Base-by-base conservation (phyloP, 37 sponge, comb jelly and placozoan genomes). In the Agelas oroides region DNA sequence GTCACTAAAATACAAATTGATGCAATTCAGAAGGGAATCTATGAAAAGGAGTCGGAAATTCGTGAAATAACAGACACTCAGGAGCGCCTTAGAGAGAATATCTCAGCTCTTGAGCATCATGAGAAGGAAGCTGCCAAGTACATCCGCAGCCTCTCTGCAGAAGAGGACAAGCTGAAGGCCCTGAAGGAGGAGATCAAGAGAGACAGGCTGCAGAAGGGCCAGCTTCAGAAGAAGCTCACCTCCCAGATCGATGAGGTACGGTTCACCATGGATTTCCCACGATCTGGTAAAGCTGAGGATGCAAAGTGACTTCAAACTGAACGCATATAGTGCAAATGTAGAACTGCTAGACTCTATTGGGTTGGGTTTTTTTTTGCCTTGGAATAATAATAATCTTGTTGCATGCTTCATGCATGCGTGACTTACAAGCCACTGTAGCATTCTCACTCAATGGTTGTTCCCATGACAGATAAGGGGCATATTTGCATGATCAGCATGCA, bases 71-170 rank as follows among this genome's bases (percentile, higher is more conserved):
- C 81, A 38, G 41, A 56, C 46, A 86, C 89, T 12, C 94, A 96
- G 70, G 34, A 54, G 1, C 86, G 85, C 2, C 83, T 96, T 0
- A 71, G 94, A 18, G 82, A 82, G 21, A 93, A 93, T 74, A 96
- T 96, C 37, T 19, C 76, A 0, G 76, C 94, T 27, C 75, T 96
- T 25, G 86, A 91, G 60, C 60, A 71, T 31, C 79, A 83, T 32
- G 80, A 81, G 71, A 90, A 91, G 54, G 89, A 96, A 27, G 94
- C 94, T 5, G 60, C 89, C 53, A 93, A 91, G 77, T 96, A 96
- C 64, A 84, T 96, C 39, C 77, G 69, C 62, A 79, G 80, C 35
- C 86, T 96, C 25, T 83, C 86, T 18, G 81, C 74, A 20, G 92
- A 91, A 69, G 94, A 96, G 70, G 94, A 93, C 80, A 90, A 65